Conservation (phyloP, 2,113 vertebrate species). For the Passer montanus region DNA sequence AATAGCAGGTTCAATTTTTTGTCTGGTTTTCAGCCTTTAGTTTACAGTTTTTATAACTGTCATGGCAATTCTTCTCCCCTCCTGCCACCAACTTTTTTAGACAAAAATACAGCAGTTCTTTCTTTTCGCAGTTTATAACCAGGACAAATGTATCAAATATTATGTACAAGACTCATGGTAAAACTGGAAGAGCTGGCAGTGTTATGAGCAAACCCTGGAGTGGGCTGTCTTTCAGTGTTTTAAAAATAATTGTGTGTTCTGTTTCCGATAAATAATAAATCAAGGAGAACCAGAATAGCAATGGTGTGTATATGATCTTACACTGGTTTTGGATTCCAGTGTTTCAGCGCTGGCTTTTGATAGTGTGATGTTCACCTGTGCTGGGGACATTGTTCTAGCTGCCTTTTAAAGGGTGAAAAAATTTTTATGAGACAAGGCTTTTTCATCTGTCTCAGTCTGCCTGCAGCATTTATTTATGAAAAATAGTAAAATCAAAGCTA, state of each 20-base stretch:
- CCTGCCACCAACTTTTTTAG: rapidly evolving
- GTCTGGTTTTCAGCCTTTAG: background rate
- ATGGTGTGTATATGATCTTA: background rate
- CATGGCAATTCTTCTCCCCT: background rate
- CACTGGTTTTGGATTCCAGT: background rate
- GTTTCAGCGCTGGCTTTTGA: constrained; percentile 4
- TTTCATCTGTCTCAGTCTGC: background rate
- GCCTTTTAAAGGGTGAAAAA: background rate
- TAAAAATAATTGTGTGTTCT: background rate
- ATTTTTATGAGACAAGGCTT: background rate
- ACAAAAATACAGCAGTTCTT: background rate
- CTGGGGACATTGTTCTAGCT: background rate
- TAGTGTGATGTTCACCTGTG: background rate
- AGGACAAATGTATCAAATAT: background rate
- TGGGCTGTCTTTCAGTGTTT: background rate
- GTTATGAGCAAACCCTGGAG: background rate
- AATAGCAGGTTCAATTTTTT: background rate
- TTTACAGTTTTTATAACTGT: background rate
- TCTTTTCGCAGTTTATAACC: background rate
- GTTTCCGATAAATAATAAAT: constrained; percentile 50
- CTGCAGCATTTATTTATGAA: background rate
- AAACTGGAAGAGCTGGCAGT: background rate
- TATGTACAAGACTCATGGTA: background rate
- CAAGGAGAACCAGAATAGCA: constrained; percentile 11
- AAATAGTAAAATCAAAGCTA: background rate